Evolutionary conservation across 1,140 invertebrate genomes (phyloP).

Genomic region (Trichoplusia ni): DNA sequence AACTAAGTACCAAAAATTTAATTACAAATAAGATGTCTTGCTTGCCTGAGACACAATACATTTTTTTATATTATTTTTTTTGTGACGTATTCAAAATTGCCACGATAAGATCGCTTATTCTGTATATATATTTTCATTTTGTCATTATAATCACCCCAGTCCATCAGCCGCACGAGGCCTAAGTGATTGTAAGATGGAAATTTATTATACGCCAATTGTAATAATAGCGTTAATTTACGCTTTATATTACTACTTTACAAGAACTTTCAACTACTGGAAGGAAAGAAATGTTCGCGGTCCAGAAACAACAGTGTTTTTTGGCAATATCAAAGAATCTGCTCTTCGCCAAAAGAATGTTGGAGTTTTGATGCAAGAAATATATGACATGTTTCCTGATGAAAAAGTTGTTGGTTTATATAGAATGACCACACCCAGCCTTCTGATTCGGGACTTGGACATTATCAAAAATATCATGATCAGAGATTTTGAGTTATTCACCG

Average conservation of each 20-base stretch:
- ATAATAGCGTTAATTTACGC: not conserved
- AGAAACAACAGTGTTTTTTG: conserved; percentile 35
- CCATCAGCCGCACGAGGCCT: too few species aligned
- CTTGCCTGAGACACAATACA: too few species aligned
- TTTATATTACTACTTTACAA: conserved; percentile 31
- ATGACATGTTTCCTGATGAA: conserved; percentile 37
- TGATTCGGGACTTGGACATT: conserved; percentile 82
- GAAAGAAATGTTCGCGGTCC: conserved; percentile 38
- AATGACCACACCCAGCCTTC: conserved; percentile 66
- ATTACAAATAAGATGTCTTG: too few species aligned
- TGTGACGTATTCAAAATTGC: too few species aligned
- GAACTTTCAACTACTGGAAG: conserved; percentile 40
- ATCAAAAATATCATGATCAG: conserved; percentile 83
- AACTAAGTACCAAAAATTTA: too few species aligned
- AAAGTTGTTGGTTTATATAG: conserved; percentile 52
- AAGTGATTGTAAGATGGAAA: too few species aligned
- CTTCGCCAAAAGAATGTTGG: conserved; percentile 23
- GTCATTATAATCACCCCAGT: too few species aligned
- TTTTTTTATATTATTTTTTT: too few species aligned
- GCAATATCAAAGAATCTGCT: conserved; percentile 34
- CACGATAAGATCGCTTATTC: too few species aligned
- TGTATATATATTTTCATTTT: too few species aligned
- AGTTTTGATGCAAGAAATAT: conserved; percentile 31
- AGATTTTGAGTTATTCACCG: conserved; percentile 81
- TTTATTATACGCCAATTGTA: conserved; percentile 1